Base-by-base conservation (phyloP, 2,888 invertebrate species). In the Camponotus fellah region DNA sequence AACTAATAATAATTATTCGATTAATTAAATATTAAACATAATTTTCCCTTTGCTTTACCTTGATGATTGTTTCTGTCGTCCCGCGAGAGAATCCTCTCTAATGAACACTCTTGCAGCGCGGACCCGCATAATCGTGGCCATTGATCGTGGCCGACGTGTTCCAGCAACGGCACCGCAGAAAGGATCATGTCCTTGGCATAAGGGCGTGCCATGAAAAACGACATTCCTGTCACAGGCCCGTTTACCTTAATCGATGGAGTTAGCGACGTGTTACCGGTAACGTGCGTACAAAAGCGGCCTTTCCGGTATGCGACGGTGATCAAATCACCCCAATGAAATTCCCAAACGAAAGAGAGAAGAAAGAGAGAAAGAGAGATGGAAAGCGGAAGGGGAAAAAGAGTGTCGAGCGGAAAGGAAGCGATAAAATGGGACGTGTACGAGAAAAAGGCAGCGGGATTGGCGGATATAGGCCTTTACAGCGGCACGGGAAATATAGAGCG, bases 191-290 rank as follows among this genome's bases (percentile, higher is more conserved):
- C 81, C 85, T 80, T 74, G 66, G 83, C n/a, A 43, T 81, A 74
- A 83, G 85, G 84, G 88, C n/a, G 89, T 64, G 71, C 87, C 65
- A 58, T 91, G 91, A 90, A 91, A 90, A 90, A 90, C 89, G 90
- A 91, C 83, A 86, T 84, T 88, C 88, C 89, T 90, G 89, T 89
- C 89, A 76, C 77, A 46, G 69, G 69, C 65, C 66, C 86, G 74
- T 85, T 83, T 87, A 76, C 72, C 77, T 87, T 91, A 89, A 90
- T 89, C 90, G 90, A 90, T 90, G 82, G 88, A 86, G 86, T 86
- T 84, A 85, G 85, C 86, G 75, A 62, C 84, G 84, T 87, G 89
- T 90, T 88, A 87, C 83, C 82, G 89, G 89, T 90, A 88, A 88
- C 88, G 81, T 82, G 87, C 85, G 89, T 86, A 90, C 90, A 90